Conservation (phyloP, 2,888 invertebrate genomes). For the Pristionchus exspectatus region DNA sequence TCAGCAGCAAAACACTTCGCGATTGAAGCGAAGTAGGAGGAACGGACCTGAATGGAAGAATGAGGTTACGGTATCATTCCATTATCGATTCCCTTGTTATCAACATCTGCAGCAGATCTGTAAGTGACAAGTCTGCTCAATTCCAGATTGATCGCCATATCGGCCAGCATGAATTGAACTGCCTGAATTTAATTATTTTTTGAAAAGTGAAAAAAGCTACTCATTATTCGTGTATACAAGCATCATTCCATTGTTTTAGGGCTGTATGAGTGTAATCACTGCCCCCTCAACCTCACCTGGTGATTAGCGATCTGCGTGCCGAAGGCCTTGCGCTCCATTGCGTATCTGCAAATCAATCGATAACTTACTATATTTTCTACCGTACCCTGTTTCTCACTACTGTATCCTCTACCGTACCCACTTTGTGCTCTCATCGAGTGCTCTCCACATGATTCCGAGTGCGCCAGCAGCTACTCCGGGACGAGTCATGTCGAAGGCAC, state of each 20-base stretch:
- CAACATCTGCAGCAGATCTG: constrained; percentile 92
- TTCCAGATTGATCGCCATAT: constrained; percentile 94
- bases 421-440: constrained; percentile 92
- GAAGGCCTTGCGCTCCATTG: constrained; percentile 93
- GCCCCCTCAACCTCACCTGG: constrained; percentile 69
- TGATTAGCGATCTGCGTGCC: constrained; percentile 84
- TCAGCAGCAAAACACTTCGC: constrained; percentile 96
- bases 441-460: constrained; percentile 91
- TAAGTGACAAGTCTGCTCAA: constrained; percentile 90
- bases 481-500: constrained; percentile 94
- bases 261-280: no score
- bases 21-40: constrained; percentile 88
- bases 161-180: constrained; percentile 93
- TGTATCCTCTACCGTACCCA: constrained; percentile 8
- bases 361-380: neutral
- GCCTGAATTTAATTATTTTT: no score
- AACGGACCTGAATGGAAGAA: constrained; percentile 60
- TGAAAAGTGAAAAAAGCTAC: no score
- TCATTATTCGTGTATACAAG: no score
- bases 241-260: no score
- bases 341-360: constrained; percentile 82
- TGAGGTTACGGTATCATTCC: neutral
- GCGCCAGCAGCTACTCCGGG: constrained; percentile 89
- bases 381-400: neutral
- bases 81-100: constrained; percentile 80